These are phyloP conservation scores for Cyanocitta stelleri DNA, from an alignment of 2,113 vertebrate genomes.

Conservation along the genomic window DNA sequence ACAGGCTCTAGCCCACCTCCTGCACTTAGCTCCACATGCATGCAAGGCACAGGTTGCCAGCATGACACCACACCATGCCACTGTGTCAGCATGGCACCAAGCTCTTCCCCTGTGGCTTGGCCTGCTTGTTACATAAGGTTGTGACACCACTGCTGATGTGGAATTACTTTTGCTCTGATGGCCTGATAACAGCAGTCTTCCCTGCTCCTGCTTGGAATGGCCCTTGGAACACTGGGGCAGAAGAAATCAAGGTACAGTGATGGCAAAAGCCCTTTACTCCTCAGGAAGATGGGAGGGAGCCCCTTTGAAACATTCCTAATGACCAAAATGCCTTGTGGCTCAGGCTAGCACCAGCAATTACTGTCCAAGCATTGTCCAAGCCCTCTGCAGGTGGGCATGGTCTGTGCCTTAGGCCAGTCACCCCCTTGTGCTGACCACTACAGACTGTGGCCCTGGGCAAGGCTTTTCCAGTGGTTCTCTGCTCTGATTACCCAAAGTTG, in stretches of 20 bases:
- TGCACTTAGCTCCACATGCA: background rate
- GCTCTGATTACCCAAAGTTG: background rate
- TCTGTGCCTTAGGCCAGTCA: background rate
- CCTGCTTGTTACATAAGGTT: accelerated
- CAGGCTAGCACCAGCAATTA: background rate
- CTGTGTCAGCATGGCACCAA: background rate
- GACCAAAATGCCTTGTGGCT: background rate
- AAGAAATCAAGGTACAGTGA: background rate
- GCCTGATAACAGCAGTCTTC: background rate
- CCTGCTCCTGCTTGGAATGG: background rate
- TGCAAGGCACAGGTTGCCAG: background rate
- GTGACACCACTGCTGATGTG: background rate
- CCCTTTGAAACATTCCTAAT: background rate
- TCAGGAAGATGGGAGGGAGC: background rate
- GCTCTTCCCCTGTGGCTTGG: background rate
- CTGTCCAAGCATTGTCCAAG: background rate
- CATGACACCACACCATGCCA: background rate
- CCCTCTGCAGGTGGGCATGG: background rate
- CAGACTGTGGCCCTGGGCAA: accelerated
- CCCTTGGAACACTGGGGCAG: background rate
- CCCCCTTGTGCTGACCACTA: background rate
- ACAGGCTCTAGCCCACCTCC: background rate
- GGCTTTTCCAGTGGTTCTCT: background rate
- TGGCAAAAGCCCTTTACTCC: background rate
- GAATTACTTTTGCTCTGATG: background rate